Percentiles rank a stretch among this genome's conserved stretches.
These are phyloP conservation scores for Drosophila sulfurigaster DNA, from an alignment of 1,140 invertebrate genomes.

Conservation along the genomic window DNA sequence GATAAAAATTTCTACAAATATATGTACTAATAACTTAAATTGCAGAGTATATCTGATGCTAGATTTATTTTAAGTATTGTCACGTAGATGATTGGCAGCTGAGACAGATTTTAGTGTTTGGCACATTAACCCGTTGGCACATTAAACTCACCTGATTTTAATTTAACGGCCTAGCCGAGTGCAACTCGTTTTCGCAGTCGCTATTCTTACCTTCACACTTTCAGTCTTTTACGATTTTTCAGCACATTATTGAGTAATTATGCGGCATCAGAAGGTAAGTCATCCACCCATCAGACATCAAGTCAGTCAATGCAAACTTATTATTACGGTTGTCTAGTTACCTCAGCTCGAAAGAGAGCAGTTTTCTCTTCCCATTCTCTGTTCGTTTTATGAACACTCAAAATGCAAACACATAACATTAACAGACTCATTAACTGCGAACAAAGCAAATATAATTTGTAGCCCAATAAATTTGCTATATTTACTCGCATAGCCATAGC, in stretches of 20 bases:
- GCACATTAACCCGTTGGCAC: constrained; percentile 18
- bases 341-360: background rate
- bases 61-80: background rate
- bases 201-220: constrained; percentile 4
- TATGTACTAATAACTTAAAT: no score
- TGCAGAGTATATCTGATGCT: background rate
- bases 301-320: constrained; percentile 25
- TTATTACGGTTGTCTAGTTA: constrained; percentile 37
- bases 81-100: background rate
- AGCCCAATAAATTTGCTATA: constrained; percentile 74
- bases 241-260: constrained; percentile 80
- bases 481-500: constrained; percentile 28
- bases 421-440: constrained; percentile 79
- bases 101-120: constrained; percentile 9
- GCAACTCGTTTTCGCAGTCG: constrained; percentile 8
- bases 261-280: constrained; percentile 59
- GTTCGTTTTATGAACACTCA: constrained; percentile 75
- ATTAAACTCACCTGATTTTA: constrained; percentile 38
- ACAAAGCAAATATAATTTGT: constrained; percentile 83
- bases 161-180: constrained; percentile 11
- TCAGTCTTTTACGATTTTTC: constrained; percentile 68
- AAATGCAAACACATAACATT: constrained; percentile 81
- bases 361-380: constrained; percentile 7
- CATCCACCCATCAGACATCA: constrained; percentile 18
- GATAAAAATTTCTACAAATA: no score